Evolutionary conservation across 2,888 invertebrate genomes (phyloP).

Genomic region (Mantis religiosa): DNA sequence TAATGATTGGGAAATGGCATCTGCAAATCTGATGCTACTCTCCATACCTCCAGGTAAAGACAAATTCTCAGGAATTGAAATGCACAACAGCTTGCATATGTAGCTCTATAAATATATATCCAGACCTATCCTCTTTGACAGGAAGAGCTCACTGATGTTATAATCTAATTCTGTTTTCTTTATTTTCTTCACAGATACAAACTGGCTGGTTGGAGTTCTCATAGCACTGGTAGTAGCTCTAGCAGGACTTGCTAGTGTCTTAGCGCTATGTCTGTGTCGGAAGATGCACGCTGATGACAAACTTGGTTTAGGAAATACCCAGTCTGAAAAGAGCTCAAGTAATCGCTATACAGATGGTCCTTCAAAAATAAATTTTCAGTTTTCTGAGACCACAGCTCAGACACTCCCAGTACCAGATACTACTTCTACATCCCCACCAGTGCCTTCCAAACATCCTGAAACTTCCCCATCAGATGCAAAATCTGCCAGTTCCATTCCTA

Average conservation of each 20-base stretch:
- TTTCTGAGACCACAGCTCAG: constrained; percentile 13
- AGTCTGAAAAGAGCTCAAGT: constrained; percentile 1
- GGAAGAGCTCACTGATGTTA: no score
- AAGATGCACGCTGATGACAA: constrained; percentile 22
- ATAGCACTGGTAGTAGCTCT: constrained; percentile 40
- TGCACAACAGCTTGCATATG: background rate
- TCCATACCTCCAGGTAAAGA: constrained; percentile 37
- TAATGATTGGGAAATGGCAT: constrained; percentile 37
- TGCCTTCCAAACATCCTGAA: background rate
- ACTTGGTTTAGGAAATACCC: background rate
- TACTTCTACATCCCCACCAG: background rate
- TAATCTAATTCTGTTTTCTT: background rate
- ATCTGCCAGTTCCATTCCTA: background rate
- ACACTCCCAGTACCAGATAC: background rate
- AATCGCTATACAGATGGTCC: constrained; percentile 34
- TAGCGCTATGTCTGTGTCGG: constrained; percentile 40
- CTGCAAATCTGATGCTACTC: constrained; percentile 39
- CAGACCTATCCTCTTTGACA: no score
- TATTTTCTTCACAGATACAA: constrained; percentile 34
- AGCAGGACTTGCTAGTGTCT: constrained; percentile 40
- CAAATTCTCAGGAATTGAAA: background rate
- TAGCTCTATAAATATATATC: no score
- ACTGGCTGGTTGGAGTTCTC: constrained; percentile 42
- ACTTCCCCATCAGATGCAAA: background rate
- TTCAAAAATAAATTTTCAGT: constrained; percentile 35